Percentiles rank a stretch among this genome's conserved stretches.
These are phyloP conservation scores for Amazonetta brasiliensis DNA, from an alignment of 2,797 vertebrate species.

Conservation along the genomic window DNA sequence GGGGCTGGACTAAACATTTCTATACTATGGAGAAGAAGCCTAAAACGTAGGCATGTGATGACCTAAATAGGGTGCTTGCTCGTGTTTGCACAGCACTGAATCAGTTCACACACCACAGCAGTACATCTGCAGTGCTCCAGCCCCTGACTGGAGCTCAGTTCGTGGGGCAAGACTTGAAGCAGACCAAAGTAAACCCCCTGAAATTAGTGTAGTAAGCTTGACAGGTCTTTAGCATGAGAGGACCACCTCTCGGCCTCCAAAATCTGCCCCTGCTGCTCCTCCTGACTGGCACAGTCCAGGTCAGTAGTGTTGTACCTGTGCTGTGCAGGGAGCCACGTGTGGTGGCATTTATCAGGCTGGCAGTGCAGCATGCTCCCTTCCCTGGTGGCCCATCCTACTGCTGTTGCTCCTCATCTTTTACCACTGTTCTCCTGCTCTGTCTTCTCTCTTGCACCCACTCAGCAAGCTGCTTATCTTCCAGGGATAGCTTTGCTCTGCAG, in stretches of 20 bases:
- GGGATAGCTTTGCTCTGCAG: conserved; percentile 2
- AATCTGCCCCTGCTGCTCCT: background rate
- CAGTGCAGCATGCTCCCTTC: background rate
- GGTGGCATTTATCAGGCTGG: background rate
- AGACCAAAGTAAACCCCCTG: background rate
- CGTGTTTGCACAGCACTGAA: background rate
- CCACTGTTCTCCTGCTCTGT: background rate
- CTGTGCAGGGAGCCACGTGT: background rate
- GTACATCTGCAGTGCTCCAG: background rate
- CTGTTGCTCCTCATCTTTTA: background rate
- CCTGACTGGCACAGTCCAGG: background rate
- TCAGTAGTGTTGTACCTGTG: background rate
- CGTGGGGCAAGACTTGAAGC: background rate
- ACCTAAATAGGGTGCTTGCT: background rate
- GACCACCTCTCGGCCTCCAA: background rate
- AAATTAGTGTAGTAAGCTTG: background rate
- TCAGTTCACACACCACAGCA: background rate
- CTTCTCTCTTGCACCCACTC: background rate
- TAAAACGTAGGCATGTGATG: background rate
- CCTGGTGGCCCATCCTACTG: background rate
- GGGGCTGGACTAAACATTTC: background rate
- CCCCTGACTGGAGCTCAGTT: background rate
- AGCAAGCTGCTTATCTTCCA: conserved; percentile 21
- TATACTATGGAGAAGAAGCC: background rate
- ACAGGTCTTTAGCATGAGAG: background rate